Evolutionary conservation across 2,797 vertebrate genomes (phyloP).

Genomic region (Silurus aristotelis): DNA sequence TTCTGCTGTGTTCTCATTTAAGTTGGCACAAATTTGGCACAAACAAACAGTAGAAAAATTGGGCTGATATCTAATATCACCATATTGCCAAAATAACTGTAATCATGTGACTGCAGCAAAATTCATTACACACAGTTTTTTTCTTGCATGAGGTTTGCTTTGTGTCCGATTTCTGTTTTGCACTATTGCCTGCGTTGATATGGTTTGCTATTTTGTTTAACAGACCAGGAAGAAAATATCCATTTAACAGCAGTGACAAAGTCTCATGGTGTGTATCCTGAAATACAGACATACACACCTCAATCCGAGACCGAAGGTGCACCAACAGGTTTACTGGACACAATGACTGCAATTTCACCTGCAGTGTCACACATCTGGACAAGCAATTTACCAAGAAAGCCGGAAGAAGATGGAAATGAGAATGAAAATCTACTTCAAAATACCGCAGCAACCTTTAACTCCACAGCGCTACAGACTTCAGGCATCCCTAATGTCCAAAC

Average conservation of each 20-base stretch:
- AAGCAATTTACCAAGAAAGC: background rate
- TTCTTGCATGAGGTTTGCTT: background rate
- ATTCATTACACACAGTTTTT: background rate
- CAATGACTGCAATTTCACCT: constrained; percentile 21
- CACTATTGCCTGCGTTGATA: too few species aligned
- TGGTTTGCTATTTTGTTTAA: background rate
- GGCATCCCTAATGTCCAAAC: background rate
- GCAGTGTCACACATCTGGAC: constrained; percentile 7
- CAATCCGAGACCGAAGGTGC: background rate
- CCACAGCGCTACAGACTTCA: background rate
- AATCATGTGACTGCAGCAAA: constrained; percentile 1
- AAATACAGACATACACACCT: constrained; percentile 12
- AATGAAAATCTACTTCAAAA: background rate
- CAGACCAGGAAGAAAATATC: background rate
- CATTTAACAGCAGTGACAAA: background rate
- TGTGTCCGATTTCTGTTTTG: background rate
- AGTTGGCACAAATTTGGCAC: background rate
- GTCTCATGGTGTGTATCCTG: background rate
- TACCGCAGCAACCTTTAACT: background rate
- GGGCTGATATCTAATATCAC: background rate
- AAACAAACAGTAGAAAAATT: background rate
- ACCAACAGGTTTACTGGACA: constrained; percentile 8
- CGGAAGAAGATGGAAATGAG: background rate
- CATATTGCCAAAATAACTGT: too few species aligned
- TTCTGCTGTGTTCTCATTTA: too few species aligned